Base-by-base conservation (phyloP, 92 coral and sea anemone genomes). In the Actinostola sp. region DNA sequence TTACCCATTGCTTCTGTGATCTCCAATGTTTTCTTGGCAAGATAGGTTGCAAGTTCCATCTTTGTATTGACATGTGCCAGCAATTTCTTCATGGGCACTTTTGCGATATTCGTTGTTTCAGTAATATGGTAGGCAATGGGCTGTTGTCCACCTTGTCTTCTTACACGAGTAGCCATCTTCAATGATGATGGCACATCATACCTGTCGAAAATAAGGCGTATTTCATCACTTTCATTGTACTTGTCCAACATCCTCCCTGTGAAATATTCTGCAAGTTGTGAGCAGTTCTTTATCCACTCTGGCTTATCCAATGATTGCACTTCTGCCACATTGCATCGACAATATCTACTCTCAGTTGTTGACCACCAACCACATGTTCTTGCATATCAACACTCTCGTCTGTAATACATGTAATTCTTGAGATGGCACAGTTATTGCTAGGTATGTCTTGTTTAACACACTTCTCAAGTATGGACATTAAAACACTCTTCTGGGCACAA, bases 21-120 rank as follows among this genome's bases (percentile, higher is more conserved):
- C 55, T 65, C 66, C 16, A 76, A 65, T 23, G 66, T 54, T 39
- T 64, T 76, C 42, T 39, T 50, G 64, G 81, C 52, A 48, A 75
- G 52, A 57, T 50, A 63, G 15, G 38, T 6, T 14, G 81, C 17
- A 32, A 62, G 80, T 26, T 74, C 80, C 71, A 46, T 50, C 39
- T 74, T 62, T 46, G 79, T 73, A 16, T 59, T 44, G 2, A 17
- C 34, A 36, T 55, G 53, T 9, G 70, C 60, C 79, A 60, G 44
- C 25, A 73, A 61, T 28, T 60, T 73, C 68, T 75, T 75, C 72
- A 75, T 63, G 25, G 71, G 71, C 34, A 75, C 80, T 63, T 61
- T 75, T 19, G 80, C 45, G 51, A 75, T 75, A 63, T 63, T 45
- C 6, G 72, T 75, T 11, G 62, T 17, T 34, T 63, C 63, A 49